Base-by-base conservation (phyloP, 2,888 invertebrate genomes). In the Chelonus formosanus region DNA sequence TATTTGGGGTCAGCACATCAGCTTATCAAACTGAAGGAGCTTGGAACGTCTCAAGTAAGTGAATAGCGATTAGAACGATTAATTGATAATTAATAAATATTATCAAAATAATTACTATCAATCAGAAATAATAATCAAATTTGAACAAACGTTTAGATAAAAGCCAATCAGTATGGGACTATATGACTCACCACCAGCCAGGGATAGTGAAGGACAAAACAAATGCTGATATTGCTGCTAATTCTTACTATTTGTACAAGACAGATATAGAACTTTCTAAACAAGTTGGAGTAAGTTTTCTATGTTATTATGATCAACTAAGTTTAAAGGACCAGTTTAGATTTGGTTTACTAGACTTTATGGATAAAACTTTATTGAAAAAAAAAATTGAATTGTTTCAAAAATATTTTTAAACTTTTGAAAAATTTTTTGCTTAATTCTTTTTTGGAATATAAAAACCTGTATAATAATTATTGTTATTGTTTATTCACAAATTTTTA, bases 91-190 rank as follows among this genome's bases (percentile, higher is more conserved):
- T 20, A 20, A n/a, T 10, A 55, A 40, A 20, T 44, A 62, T 54
- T n/a, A 50, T 40, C 36, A 7, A 58, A 61, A 20, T 10, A 52
- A 43, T 36, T 44, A 35, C 36, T 6, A 36, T 48, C 3, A n/a
- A 44, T 20, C 36, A 36, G 3, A 47, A 10, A 40, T 50, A 45
- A 52, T 48, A 31, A 8, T 3, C 20, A 1, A 20, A 1, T 20
- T 20, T 20, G 2, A 20, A 20, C 20, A 20, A 20, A 20, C 31
- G 10, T 45, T 6, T 36, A 89, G 90, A 88, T 7, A 90, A 90
- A 84, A 87, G 88, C 1, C 87, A 88, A 74, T 89, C 86, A 75
- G 88, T 90, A 32, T 92, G 91, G 92, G 92, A 92, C 79, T 85
- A 84, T 5, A 89, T 89, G 73, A 87, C 89, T 0, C 90, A 90